Evolutionary conservation across 2,888 invertebrate species (phyloP), one percentile per base, ranked within the genome.

Genomic region (Epirrhoe tristata): DNA sequence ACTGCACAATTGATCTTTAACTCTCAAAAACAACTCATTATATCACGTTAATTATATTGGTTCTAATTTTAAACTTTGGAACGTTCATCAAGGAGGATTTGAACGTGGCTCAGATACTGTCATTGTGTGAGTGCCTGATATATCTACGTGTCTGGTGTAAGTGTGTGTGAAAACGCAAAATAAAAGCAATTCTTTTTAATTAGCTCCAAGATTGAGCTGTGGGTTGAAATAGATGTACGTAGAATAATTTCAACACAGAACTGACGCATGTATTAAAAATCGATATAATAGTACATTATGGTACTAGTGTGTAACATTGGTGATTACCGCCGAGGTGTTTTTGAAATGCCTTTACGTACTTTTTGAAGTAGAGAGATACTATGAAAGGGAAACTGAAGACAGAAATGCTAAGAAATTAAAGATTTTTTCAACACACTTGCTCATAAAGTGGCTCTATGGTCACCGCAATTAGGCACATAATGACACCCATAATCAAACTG

Each of bases 141-240:
- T 24, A 7, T n/a, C n/a, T 39, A 63, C 59, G 52, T 16, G 43
- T 12, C 32, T 39, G 36, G 36, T 56, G 7, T 56, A 17, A 50
- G 10, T 24, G 56, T 50, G 80, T 83, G 90, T 89, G 90, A 88
- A 89, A 89, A 87, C 87, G 90, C 89, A 82, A 91, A 93, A 93
- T 93, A 93, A 93, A 91, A 93, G 90, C 91, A 90, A 93, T 93
- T 92, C 91, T 93, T 93, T 93, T 89, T 93, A 93, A 93, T 93
- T 92, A 93, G 88, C 90, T 81, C 83, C 81, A 82, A 84, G 86
- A 87, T 86, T 85, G 88, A 86, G 84, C 78, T 82, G 83, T 77
- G 78, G 75, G 81, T 82, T 78, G 80, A 90, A 92, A 92, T 93
- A 93, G 89, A 89, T 71, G 68, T n/a, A n/a, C 67, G 61, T 51